Evolutionary conservation across 2,888 invertebrate genomes (phyloP).

Genomic region (Chrysolina americana): DNA sequence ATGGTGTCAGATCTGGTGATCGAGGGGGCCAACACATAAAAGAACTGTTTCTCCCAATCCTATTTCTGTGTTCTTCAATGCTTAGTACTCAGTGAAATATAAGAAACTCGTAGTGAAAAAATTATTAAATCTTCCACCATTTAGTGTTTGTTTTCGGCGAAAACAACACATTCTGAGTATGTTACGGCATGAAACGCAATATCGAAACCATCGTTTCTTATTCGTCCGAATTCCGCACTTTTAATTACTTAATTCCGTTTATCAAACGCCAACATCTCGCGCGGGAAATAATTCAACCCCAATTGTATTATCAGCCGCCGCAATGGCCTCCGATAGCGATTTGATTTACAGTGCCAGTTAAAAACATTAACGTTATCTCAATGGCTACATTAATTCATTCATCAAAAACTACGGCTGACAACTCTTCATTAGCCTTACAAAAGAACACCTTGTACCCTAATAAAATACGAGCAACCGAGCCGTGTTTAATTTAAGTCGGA

Average conservation of each 20-base stretch:
- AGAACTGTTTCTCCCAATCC: too few species aligned
- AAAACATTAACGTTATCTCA: constrained; percentile 13
- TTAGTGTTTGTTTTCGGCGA: too few species aligned
- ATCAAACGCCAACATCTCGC: neutral
- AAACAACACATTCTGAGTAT: too few species aligned
- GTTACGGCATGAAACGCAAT: too few species aligned
- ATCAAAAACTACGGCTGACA: constrained; percentile 40
- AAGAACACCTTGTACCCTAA: constrained; percentile 55
- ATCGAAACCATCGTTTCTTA: neutral
- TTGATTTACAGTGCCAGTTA: constrained; percentile 25
- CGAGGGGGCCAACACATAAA: too few species aligned
- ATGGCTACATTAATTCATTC: constrained; percentile 35
- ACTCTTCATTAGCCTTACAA: constrained; percentile 45
- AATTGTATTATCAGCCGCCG: constrained; percentile 4
- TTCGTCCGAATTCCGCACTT: neutral
- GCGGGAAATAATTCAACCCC: neutral
- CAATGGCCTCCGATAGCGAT: constrained; percentile 4
- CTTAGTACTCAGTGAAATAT: too few species aligned
- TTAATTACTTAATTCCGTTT: constrained; percentile 5
- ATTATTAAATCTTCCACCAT: too few species aligned
- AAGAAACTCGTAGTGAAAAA: too few species aligned
- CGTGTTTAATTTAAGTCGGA: constrained; percentile 66
- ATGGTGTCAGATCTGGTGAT: too few species aligned
- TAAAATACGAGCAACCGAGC: constrained; percentile 62
- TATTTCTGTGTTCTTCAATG: too few species aligned